Evolutionary conservation across 2,888 invertebrate genomes (phyloP).

Genomic region (Agrochola litura): DNA sequence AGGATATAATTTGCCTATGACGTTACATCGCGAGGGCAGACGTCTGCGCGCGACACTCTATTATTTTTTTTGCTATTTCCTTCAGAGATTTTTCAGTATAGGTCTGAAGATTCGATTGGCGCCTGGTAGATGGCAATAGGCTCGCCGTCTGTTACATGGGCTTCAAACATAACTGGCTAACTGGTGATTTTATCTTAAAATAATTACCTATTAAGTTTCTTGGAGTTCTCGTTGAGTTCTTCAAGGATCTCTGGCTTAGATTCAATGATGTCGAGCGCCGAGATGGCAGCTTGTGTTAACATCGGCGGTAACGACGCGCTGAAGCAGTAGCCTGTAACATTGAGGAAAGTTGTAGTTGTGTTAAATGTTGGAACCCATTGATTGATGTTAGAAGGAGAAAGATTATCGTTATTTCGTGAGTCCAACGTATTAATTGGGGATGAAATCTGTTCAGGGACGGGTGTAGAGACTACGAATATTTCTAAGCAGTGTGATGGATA

Average conservation of each 20-base stretch:
- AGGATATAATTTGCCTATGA: no score
- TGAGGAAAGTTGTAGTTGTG: not conserved
- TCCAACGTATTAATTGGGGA: not conserved
- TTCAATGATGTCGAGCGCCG: slow-evolving; percentile 94
- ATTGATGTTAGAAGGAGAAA: not conserved
- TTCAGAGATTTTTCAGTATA: not conserved
- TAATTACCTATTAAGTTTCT: slow-evolving; percentile 88
- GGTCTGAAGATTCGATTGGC: not conserved
- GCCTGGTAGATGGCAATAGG: not conserved
- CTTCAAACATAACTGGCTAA: not conserved
- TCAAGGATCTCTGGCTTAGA: slow-evolving; percentile 91
- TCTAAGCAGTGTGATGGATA: not conserved
- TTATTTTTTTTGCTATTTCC: not conserved
- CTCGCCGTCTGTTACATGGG: not conserved
- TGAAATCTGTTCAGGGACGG: not conserved
- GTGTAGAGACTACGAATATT: not conserved
- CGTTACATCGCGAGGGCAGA: no score
- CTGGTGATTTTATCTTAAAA: not conserved
- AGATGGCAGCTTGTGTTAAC: slow-evolving; percentile 96
- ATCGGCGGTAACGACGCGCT: slow-evolving; percentile 99
- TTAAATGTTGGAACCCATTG: not conserved
- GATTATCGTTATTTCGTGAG: not conserved
- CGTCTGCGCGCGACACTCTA: no score
- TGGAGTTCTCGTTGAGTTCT: slow-evolving; percentile 91
- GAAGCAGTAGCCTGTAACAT: slow-evolving; percentile 95